Base-by-base conservation (phyloP, 2,888 invertebrate genomes). In the Papilio demoleus region DNA sequence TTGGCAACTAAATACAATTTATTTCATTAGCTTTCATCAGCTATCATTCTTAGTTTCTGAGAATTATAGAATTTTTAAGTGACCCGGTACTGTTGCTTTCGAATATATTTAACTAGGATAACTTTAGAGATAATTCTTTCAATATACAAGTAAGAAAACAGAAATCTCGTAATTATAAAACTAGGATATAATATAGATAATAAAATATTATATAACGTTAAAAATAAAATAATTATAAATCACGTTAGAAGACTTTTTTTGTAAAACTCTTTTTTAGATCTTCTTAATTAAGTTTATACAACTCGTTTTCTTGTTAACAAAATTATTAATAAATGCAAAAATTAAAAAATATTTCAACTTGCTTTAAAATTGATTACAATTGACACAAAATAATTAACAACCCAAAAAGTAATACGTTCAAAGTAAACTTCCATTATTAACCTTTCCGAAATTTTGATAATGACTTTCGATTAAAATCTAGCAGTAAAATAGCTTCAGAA, bases 341-440 rank as follows among this genome's bases (percentile, higher is more conserved):
- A 17, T 1, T 4, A 2, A 22, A 47, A 47, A 1, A 47, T 19
- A 11, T 42, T 8, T 42, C 8, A 22, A 6, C 8, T 22, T 47
- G 22, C 3, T 9, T 12, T 22, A 9, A 47, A 11, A 47, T 47
- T 2, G 27, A n/a, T 53, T 27, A 11, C 24, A 53, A 53, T n/a
- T 27, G 24, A 11, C 14, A n/a, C 6, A 53, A 47, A 47, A 47
- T 22, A 22, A 22, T 3, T 22, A 0, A 12, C 12, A 1, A 22
- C 11, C 6, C 27, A 9, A 53, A 47, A 31, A 17, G 53, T 31
- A 22, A 50, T 31, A 1, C 27, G 31, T n/a, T 3, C n/a, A 31
- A 53, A 53, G 31, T 53, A 31, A 53, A 22, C 24, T 50, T 50
- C 27, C n/a, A 53, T 40, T 53, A 65, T 38, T 64, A 50, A 38